Percentiles rank a stretch among this genome's conserved stretches.
phyloP scores from a whole-genome alignment of 92 coral and sea anemone species.

The Palythoa grandis region DNA sequence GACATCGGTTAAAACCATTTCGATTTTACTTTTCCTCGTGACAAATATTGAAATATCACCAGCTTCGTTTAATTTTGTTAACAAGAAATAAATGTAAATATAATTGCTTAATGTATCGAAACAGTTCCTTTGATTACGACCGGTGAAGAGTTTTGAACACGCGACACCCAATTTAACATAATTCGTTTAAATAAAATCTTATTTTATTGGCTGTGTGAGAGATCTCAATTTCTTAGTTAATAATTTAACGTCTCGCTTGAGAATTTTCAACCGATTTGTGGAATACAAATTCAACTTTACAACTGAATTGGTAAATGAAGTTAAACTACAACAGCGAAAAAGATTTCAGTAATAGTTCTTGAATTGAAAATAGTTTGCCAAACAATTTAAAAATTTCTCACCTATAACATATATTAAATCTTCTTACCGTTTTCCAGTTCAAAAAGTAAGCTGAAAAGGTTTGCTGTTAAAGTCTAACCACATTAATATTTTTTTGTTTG shows the following conservation, averaged over 20 bases:
- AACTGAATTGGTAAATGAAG: neutral
- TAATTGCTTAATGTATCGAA: conserved; percentile 50
- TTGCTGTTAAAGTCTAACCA: neutral
- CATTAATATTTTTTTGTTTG: neutral
- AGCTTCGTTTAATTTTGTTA: conserved; percentile 32
- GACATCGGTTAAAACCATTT: no score
- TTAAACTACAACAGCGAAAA: neutral
- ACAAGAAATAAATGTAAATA: conserved; percentile 42
- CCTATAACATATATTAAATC: neutral
- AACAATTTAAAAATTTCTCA: neutral
- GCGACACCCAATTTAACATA: conserved; percentile 5
- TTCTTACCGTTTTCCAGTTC: neutral
- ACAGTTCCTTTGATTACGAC: conserved; percentile 37
- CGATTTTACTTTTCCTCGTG: neutral
- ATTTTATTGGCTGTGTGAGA: neutral
- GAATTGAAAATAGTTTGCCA: neutral
- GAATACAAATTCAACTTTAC: neutral
- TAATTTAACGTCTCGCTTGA: neutral
- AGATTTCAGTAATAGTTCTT: neutral
- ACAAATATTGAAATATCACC: neutral
- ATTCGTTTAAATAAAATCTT: neutral
- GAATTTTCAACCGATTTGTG: neutral
- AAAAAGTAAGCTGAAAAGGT: neutral
- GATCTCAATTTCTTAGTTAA: neutral
- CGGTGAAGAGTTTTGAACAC: conserved; percentile 11